Evolutionary conservation across 2,797 vertebrate species (phyloP).

Genomic region (Novumbra hubbsi): DNA sequence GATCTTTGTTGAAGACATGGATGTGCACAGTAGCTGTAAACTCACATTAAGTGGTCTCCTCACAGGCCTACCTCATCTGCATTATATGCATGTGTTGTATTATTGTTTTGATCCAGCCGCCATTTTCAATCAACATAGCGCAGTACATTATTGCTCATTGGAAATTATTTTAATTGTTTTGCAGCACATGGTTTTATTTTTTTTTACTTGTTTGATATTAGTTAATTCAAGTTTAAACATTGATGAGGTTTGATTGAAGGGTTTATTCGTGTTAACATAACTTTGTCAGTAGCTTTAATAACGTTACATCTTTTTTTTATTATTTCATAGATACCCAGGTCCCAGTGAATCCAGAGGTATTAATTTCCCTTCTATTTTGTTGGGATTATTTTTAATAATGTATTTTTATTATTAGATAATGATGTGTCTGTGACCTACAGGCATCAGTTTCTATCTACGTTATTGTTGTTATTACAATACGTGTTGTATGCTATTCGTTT

Average conservation of each 20-base stretch:
- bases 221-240: too few relatives aligned
- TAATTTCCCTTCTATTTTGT: background rate
- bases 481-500: background rate
- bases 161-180: background rate
- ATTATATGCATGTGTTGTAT: background rate
- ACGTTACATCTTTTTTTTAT: background rate
- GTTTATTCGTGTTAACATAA: background rate
- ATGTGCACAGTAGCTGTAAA: constrained; percentile 13
- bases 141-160: background rate
- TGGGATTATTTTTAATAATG: background rate
- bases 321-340: constrained; percentile 18
- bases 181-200: background rate
- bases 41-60: constrained; percentile 13
- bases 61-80: background rate
- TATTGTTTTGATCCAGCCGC: background rate
- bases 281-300: background rate
- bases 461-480: background rate
- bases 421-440: background rate
- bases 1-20: constrained; percentile 34
- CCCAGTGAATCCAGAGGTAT: background rate
- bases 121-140: background rate
- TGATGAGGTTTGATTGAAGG: too few relatives aligned
- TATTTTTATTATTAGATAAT: constrained; percentile 9
- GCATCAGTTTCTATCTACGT: background rate
- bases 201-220: background rate